Evolutionary conservation across 2,797 vertebrate species (phyloP).

Genomic region (Peromyscus eremicus): DNA sequence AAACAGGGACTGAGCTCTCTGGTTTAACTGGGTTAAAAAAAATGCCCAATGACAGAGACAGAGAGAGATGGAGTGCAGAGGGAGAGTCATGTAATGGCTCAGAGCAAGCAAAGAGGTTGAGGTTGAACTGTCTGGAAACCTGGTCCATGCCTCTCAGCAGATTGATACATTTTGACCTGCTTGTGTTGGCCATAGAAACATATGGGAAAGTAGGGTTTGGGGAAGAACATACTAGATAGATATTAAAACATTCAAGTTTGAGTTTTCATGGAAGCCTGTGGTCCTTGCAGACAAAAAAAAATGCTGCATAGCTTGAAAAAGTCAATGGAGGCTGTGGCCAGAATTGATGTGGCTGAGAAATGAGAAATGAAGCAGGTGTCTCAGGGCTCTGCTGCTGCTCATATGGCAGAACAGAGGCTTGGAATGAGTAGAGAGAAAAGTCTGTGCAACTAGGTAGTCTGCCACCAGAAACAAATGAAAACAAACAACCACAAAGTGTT

Average conservation of each 20-base stretch:
- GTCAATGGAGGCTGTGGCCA: not conserved
- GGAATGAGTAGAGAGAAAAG: not conserved
- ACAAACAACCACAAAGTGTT: not conserved
- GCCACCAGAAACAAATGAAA: not conserved
- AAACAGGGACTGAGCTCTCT: not conserved
- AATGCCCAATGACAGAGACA: not conserved
- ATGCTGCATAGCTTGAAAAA: not conserved
- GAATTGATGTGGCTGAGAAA: not conserved
- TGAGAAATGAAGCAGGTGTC: not conserved
- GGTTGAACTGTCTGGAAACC: not conserved
- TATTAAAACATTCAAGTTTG: conserved; percentile 2
- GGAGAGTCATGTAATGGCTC: not conserved
- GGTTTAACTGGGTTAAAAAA: not conserved
- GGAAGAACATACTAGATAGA: not conserved
- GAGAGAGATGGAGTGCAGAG: not conserved
- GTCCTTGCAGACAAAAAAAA: conserved; percentile 38
- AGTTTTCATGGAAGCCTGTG: not conserved
- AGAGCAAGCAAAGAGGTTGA: not conserved
- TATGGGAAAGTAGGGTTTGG: not conserved
- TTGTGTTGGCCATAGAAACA: not conserved
- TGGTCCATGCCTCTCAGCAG: not conserved
- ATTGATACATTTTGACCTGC: not conserved
- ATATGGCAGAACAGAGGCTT: not conserved
- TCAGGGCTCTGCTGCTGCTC: not conserved
- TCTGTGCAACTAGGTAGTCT: not conserved